Conservation (phyloP, 2,888 invertebrate genomes). For the Steromphala cineraria region DNA sequence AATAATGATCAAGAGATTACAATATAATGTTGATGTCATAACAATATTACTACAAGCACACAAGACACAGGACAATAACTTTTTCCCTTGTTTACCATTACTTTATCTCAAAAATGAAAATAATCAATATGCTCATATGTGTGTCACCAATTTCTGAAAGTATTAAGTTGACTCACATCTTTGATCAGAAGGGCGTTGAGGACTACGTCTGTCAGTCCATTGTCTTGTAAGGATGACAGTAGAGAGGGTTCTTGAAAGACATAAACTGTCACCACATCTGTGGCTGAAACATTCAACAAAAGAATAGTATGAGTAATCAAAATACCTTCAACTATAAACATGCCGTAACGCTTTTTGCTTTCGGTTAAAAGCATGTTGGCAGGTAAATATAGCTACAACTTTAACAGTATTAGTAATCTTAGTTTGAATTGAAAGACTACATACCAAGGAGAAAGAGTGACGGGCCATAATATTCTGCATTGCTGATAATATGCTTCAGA, state of each 20-base stretch:
- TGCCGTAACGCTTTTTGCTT: neutral
- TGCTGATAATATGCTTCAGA: slow-evolving; percentile 87
- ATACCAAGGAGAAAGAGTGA: slow-evolving; percentile 87
- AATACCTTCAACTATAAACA: too few species aligned
- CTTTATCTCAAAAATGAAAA: too few species aligned
- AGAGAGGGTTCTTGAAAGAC: slow-evolving; percentile 86
- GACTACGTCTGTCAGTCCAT: slow-evolving; percentile 89
- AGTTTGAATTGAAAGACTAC: slow-evolving; percentile 26
- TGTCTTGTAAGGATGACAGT: slow-evolving; percentile 88
- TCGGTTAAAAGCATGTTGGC: too few species aligned
- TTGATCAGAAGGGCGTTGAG: slow-evolving; percentile 88
- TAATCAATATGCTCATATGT: too few species aligned
- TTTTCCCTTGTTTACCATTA: too few species aligned
- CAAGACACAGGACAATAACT: too few species aligned
- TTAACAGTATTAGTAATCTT: neutral
- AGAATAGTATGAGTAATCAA: too few species aligned
- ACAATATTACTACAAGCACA: too few species aligned
- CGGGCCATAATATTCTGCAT: slow-evolving; percentile 92
- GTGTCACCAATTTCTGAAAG: neutral
- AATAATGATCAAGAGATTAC: neutral
- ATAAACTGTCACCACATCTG: slow-evolving; percentile 90
- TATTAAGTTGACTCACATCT: slow-evolving; percentile 80
- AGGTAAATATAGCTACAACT: neutral
- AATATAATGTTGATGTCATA: too few species aligned
- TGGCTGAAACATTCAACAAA: slow-evolving; percentile 67